A percentile compares a stretch with the other conserved stretches of the same genome.
These are phyloP conservation scores for Podocnemis expansa DNA, from an alignment of 2,113 vertebrate species.

Conservation along the genomic window DNA sequence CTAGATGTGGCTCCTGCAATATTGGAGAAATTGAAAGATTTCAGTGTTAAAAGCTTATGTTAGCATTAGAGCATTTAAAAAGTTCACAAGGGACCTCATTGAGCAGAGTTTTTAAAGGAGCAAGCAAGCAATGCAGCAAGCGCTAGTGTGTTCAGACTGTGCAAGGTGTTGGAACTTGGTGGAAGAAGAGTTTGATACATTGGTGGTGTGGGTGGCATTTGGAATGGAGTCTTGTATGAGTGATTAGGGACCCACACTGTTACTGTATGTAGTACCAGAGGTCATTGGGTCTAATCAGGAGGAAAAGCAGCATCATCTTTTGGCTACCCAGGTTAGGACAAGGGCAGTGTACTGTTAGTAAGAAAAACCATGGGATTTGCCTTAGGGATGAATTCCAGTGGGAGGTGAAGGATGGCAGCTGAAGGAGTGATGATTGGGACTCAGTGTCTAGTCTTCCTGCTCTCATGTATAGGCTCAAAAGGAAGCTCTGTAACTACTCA, in stretches of 20 bases:
- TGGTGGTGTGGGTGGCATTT: not conserved
- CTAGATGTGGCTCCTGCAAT: not conserved
- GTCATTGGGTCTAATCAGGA: not conserved
- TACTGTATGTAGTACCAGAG: not conserved
- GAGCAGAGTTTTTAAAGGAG: not conserved
- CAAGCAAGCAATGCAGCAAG: not conserved
- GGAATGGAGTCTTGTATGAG: not conserved
- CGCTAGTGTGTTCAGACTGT: not conserved
- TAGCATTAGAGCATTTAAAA: conserved; percentile 31
- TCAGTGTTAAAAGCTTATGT: not conserved
- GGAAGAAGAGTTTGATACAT: not conserved
- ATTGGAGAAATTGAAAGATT: not conserved
- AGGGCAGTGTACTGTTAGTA: not conserved
- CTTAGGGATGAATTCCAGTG: not conserved
- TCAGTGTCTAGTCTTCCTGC: not conserved
- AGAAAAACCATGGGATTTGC: not conserved
- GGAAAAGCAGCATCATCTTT: not conserved
- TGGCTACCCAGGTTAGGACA: not conserved
- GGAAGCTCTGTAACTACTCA: not conserved
- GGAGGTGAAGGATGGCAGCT: not conserved
- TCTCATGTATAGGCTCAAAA: not conserved
- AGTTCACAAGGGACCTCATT: conserved; percentile 20
- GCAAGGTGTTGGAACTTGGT: not conserved
- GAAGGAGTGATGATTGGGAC: not conserved
- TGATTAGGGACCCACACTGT: not conserved